phyloP scores from a whole-genome alignment of 2,797 vertebrate species.

The Girardinus metallicus region DNA sequence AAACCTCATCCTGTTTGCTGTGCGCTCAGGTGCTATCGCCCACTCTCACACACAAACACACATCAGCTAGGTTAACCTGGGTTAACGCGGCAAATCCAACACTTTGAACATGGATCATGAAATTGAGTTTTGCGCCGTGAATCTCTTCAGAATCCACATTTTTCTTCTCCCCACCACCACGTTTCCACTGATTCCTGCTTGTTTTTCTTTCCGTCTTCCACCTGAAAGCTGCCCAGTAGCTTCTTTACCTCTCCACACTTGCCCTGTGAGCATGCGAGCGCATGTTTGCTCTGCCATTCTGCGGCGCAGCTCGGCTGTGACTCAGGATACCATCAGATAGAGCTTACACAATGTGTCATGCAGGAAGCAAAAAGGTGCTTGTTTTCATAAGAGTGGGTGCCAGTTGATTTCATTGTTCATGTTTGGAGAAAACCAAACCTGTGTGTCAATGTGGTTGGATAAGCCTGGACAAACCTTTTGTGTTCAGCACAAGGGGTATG shows the following conservation, averaged over 20 bases:
- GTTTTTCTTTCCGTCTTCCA: constrained; percentile 40
- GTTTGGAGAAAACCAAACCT: constrained; percentile 57
- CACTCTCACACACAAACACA: constrained; percentile 23
- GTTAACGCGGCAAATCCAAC: constrained; percentile 51
- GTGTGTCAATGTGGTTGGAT: constrained; percentile 71
- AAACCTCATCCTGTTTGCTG: constrained; percentile 32
- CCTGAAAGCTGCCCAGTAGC: constrained; percentile 66
- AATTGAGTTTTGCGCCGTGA: constrained; percentile 45
- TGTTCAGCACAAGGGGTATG: constrained; percentile 43
- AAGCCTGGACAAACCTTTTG: constrained; percentile 68
- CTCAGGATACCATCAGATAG: constrained; percentile 75
- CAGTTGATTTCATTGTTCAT: constrained; percentile 31
- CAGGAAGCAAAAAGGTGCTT: constrained; percentile 69
- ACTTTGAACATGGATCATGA: constrained; percentile 49
- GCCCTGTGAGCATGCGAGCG: constrained; percentile 11
- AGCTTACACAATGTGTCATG: constrained; percentile 69
- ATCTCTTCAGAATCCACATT: constrained; percentile 8
- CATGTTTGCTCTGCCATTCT: constrained; percentile 66
- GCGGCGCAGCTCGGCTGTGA: constrained; percentile 73
- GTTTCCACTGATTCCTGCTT: constrained; percentile 43
- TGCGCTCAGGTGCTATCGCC: constrained; percentile 17
- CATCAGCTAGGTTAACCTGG: constrained; percentile 54
- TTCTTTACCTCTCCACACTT: constrained; percentile 48
- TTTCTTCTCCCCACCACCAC: constrained; percentile 17
- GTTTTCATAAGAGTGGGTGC: constrained; percentile 46